Evolutionary conservation across 2,113 vertebrate species (phyloP).

Genomic region (Silurus glanis): DNA sequence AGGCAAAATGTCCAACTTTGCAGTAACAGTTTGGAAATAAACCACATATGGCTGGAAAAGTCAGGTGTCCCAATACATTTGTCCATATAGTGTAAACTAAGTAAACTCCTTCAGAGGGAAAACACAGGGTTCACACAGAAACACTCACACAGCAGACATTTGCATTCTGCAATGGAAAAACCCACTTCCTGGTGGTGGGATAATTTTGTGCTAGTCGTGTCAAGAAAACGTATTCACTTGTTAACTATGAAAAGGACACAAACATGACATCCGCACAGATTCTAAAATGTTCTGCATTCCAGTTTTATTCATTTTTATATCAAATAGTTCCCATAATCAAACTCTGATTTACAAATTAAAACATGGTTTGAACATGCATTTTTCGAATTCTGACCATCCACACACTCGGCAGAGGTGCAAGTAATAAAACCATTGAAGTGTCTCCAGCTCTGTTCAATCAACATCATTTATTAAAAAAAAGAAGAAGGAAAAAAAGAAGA

Average conservation of each 20-base stretch:
- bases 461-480: conserved; percentile 6
- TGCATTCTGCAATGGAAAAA: neutral
- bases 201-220: neutral
- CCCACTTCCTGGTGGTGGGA: neutral
- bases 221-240: neutral
- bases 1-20: too few relatives aligned
- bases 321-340: conserved; percentile 80
- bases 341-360: conserved; percentile 84
- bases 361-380: conserved; percentile 76
- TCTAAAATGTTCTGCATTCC: conserved; percentile 79
- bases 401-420: conserved; percentile 62
- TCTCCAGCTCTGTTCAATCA: conserved; percentile 55
- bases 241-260: neutral
- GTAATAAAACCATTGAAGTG: conserved; percentile 72
- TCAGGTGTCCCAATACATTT: too few relatives aligned
- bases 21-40: too few relatives aligned
- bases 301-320: conserved; percentile 79
- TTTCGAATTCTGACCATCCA: conserved; percentile 61
- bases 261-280: conserved; percentile 37
- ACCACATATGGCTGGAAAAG: too few relatives aligned
- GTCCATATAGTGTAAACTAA: too few relatives aligned
- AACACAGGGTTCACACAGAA: too few relatives aligned
- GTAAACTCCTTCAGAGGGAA: too few relatives aligned
- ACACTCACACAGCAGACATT: neutral
- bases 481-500: neutral